Evolutionary conservation across 2,797 vertebrate genomes (phyloP).

Genomic region (Falco novaeseelandiae): DNA sequence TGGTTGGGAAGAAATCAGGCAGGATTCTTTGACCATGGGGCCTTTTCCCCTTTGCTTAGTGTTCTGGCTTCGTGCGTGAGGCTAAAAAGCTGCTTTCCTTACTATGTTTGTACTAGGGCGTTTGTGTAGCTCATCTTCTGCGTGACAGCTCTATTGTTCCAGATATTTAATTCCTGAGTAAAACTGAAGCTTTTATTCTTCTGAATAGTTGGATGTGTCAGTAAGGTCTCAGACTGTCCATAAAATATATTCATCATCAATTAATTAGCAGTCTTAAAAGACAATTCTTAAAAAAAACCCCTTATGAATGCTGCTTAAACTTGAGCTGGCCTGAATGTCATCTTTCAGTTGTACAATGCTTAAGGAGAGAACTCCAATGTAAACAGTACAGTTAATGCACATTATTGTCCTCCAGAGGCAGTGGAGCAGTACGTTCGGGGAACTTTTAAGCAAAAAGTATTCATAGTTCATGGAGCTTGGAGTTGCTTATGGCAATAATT

Average conservation of each 20-base stretch:
- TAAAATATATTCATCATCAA: background rate
- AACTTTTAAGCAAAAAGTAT: background rate
- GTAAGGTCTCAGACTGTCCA: background rate
- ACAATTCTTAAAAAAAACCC: background rate
- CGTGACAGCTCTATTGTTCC: background rate
- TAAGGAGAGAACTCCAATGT: background rate
- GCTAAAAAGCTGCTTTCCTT: background rate
- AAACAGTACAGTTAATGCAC: background rate
- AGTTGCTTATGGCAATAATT: background rate
- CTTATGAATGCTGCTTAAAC: background rate
- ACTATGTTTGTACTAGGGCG: accelerated
- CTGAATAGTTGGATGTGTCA: background rate
- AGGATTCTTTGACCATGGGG: background rate
- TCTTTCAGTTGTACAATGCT: background rate
- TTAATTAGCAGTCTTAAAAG: background rate
- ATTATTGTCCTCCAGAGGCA: background rate
- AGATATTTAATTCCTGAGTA: background rate
- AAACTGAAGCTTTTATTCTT: background rate
- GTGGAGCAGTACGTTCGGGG: background rate
- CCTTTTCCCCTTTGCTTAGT: background rate
- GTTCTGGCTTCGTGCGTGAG: background rate
- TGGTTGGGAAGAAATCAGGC: background rate
- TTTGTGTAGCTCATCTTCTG: background rate
- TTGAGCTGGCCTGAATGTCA: background rate
- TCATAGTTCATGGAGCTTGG: background rate